Percentiles rank a stretch among this genome's conserved stretches.
These are phyloP conservation scores for Geococcyx californianus DNA, from an alignment of 2,113 vertebrate genomes.

Conservation along the genomic window DNA sequence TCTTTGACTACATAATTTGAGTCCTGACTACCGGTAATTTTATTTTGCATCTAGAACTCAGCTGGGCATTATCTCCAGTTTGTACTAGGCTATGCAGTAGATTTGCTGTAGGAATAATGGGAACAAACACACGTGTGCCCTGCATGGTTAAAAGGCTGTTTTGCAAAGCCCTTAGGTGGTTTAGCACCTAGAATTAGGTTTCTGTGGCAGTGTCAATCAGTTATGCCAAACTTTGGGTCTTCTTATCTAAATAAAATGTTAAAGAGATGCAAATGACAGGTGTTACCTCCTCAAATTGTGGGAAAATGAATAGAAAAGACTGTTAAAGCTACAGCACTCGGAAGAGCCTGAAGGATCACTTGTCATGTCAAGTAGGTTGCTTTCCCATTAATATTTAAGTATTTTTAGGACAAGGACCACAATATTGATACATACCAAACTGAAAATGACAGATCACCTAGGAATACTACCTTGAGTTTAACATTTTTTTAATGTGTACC, in stretches of 20 bases:
- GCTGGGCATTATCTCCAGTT: neutral
- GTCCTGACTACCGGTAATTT: neutral
- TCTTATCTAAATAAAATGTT: neutral
- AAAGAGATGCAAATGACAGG: neutral
- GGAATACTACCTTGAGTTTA: neutral
- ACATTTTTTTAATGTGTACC: neutral
- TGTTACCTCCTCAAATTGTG: neutral
- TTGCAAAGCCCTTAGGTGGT: neutral
- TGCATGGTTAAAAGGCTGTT: neutral
- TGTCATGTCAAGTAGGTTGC: neutral
- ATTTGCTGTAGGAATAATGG: neutral
- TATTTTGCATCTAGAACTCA: neutral
- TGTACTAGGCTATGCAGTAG: neutral
- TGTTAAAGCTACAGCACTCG: neutral
- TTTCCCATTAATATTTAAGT: constrained; percentile 4
- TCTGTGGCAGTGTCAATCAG: neutral
- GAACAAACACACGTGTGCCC: neutral
- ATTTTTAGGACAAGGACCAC: neutral
- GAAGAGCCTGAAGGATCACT: neutral
- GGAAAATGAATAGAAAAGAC: neutral
- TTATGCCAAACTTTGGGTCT: neutral
- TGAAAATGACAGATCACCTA: constrained; percentile 10
- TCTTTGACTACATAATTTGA: neutral
- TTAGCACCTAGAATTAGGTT: neutral
- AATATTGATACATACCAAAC: neutral